A percentile compares a stretch with the other conserved stretches of the same genome.
Conservation (phyloP, 1,140 invertebrate genomes). For the Nephila pilipes region DNA sequence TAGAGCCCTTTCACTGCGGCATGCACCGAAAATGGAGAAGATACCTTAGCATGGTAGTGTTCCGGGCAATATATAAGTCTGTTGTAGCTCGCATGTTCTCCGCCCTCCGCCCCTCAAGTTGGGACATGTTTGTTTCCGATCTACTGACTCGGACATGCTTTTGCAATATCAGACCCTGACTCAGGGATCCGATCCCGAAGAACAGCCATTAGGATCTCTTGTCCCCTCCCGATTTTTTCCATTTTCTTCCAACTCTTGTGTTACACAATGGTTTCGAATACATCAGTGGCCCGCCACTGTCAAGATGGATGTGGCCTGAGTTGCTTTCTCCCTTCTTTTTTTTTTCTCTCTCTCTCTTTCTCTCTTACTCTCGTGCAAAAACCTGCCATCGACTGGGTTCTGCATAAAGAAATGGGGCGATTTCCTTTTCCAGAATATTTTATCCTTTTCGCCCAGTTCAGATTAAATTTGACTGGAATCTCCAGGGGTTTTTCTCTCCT, state of each 20-base stretch:
- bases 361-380: conserved; percentile 40
- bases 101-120: neutral
- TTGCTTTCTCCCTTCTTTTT: neutral
- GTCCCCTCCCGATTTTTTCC: conserved; percentile 48
- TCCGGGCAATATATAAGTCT: conserved; percentile 73
- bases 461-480: conserved; percentile 69
- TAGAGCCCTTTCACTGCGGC: neutral
- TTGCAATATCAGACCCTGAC: conserved; percentile 75
- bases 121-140: conserved; percentile 77
- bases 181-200: conserved; percentile 46
- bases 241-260: conserved; percentile 67
- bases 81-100: conserved; percentile 60
- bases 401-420: conserved; percentile 61
- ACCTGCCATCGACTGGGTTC: conserved; percentile 57
- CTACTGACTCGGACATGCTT: conserved; percentile 76
- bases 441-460: conserved; percentile 37
- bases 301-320: conserved; percentile 56
- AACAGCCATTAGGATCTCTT: conserved; percentile 74
- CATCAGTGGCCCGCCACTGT: conserved; percentile 73
- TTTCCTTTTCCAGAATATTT: conserved; percentile 64
- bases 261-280: conserved; percentile 76
- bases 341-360: neutral
- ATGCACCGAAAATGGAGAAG: conserved; percentile 69
- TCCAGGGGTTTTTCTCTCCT: neutral
- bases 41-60: conserved; percentile 48